These are phyloP conservation scores for Hydrotaea cyrtoneurina DNA, from an alignment of 2,888 invertebrate species.

Conservation along the genomic window DNA sequence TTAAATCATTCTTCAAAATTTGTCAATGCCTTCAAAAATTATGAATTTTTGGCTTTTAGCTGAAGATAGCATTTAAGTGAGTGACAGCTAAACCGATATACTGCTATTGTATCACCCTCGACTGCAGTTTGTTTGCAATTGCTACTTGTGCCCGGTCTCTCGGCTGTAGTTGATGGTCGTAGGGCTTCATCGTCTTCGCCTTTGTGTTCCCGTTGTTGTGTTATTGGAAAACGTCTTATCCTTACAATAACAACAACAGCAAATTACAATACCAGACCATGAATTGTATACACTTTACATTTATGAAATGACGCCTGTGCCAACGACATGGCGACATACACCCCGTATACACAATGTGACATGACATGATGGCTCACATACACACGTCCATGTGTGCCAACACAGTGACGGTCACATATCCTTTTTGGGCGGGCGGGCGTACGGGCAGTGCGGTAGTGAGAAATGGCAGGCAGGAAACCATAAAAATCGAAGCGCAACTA, in stretches of 20 bases:
- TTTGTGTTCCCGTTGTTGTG: not conserved
- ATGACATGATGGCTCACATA: not conserved
- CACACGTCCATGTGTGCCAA: not conserved
- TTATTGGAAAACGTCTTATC: slow-evolving; percentile 21
- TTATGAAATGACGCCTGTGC: not conserved
- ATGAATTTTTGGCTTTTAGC: too few species aligned
- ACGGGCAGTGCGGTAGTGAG: not conserved
- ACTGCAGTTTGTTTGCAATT: not conserved
- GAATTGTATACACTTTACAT: not conserved
- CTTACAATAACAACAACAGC: not conserved
- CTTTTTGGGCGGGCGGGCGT: not conserved
- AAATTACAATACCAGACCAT: not conserved
- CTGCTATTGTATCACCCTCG: not conserved
- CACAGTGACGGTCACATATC: not conserved
- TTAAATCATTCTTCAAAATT: too few species aligned
- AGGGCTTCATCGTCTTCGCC: not conserved
- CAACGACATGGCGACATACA: not conserved
- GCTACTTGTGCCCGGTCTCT: not conserved
- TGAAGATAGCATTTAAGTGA: too few species aligned
- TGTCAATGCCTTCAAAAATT: too few species aligned
- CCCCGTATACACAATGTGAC: not conserved
- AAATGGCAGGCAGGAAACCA: slow-evolving; percentile 75
- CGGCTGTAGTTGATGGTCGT: not conserved
- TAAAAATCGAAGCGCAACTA: slow-evolving; percentile 74
- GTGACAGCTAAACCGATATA: too few species aligned